These are phyloP conservation scores for Chitala chitala DNA, from an alignment of 2,113 vertebrate species.

Conservation along the genomic window DNA sequence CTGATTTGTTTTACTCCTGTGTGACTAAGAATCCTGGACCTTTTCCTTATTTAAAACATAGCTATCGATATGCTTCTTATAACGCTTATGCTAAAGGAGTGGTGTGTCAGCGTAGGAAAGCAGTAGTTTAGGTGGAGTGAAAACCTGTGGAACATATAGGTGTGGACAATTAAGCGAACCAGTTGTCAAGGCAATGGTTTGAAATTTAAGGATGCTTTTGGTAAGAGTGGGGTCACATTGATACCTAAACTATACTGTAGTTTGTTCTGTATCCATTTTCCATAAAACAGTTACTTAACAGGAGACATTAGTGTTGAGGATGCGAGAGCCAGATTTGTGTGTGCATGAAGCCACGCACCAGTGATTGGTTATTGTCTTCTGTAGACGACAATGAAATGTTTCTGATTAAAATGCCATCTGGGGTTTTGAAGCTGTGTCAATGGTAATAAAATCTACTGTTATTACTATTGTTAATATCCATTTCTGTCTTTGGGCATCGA, in stretches of 20 bases:
- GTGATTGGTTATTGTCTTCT: conserved; percentile 1
- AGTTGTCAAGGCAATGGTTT: neutral
- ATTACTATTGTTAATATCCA: conserved; percentile 3
- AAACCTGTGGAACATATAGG: neutral
- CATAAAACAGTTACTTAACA: neutral
- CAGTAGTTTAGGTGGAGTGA: conserved; percentile 17
- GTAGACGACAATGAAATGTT: conserved; percentile 7
- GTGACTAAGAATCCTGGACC: neutral
- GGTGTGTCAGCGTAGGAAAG: neutral
- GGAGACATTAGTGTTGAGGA: neutral
- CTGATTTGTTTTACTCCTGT: neutral
- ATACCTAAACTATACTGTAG: conserved; percentile 8
- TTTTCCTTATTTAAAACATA: neutral
- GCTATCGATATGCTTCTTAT: neutral
- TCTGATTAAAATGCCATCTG: conserved; percentile 1
- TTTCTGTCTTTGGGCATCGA: neutral
- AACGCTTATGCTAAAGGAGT: neutral
- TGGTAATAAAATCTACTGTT: conserved; percentile 14
- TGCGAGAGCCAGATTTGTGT: neutral
- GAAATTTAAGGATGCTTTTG: neutral
- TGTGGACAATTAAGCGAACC: neutral
- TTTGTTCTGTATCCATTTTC: neutral
- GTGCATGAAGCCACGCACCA: neutral
- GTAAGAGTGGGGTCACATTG: neutral
- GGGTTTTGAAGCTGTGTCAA: conserved; percentile 2